Evolutionary conservation across 2,888 invertebrate genomes (phyloP), one percentile per base, ranked within the genome.

Genomic region (Lasioglossum malachurum): DNA sequence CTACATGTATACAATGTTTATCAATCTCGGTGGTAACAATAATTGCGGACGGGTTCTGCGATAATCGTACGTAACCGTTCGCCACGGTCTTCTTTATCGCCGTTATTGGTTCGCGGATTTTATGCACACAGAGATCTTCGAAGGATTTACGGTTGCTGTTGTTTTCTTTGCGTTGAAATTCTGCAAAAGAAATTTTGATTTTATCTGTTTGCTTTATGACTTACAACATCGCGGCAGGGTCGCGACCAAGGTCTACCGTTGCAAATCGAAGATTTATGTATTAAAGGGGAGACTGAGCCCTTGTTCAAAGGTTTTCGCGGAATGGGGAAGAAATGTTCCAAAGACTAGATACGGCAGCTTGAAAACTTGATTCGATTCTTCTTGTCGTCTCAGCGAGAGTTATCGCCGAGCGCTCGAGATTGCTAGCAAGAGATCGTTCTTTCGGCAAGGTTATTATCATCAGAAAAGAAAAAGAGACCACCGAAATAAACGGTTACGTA

Each of bases 371-470:
- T 31, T 31, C 60, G 60, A 64, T 64, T 31, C 60, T 27, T 16
- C 31, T 14, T 0, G 31, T 16, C 60, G 35, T 19, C 19, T 14
- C 67, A 8, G 31, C 67, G 16, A 35, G 67, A 67, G 31, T 67
- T 67, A 67, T 67, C 67, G 35, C 14, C 27, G 60, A 8, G 8
- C 35, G 7, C 5, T 27, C 31, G 35, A 35, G 67, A 67, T 67
- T 67, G 67, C 31, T 8, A 35, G 8, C 67, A 35, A 67, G 67
- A 16, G 67, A 67, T 31, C 35, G 35, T 67, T 67, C 35, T 67
- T 35, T 67, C 31, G 67, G 35, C 35, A 67, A 67, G 67, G 67
- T 67, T 67, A 67, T 67, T 67, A 67, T 67, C 67, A 67, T 67
- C 35, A 19, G 67, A 35, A 35, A 67, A 23, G 35, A 67, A 67